A percentile compares a stretch with the other conserved stretches of the same genome.
Conservation (phyloP, 1,140 invertebrate genomes). For the Ericerus pela region DNA sequence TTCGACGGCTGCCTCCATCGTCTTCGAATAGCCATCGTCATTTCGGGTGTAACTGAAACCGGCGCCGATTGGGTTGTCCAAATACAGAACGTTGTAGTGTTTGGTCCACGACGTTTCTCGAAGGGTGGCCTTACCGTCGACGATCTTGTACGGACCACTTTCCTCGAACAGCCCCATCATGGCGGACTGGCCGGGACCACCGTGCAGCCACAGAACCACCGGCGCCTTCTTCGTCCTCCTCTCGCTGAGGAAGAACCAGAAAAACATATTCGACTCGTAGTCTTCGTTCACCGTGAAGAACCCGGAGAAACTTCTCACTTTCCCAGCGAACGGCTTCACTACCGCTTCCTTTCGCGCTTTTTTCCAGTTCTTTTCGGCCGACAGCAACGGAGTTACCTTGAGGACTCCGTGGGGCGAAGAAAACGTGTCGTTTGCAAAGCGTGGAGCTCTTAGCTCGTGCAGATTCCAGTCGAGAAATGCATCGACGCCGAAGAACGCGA, state of each 20-base stretch:
- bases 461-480: no score
- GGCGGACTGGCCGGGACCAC: constrained; percentile 53
- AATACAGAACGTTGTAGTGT: no score
- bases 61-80: constrained; percentile 45
- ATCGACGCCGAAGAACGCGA: no score
- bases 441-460: no score
- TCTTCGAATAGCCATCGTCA: background rate
- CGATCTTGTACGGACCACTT: constrained; percentile 41
- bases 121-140: no score
- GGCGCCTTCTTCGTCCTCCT: constrained; percentile 36
- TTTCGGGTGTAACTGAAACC: constrained; percentile 50
- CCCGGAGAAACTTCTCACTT: constrained; percentile 37
- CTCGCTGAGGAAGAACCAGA: constrained; percentile 59
- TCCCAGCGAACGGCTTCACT: constrained; percentile 15
- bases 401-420: no score
- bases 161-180: constrained; percentile 56
- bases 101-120: no score
- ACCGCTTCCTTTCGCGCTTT: constrained; percentile 15
- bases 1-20: background rate
- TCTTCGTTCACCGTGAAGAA: constrained; percentile 52
- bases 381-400: no score
- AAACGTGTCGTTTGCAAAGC: no score
- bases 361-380: no score
- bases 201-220: constrained; percentile 58
- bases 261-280: constrained; percentile 53